A percentile compares a stretch with the other conserved stretches of the same genome.
phyloP scores from a whole-genome alignment of 1,140 invertebrate species.

The Drosophila lowei region DNA sequence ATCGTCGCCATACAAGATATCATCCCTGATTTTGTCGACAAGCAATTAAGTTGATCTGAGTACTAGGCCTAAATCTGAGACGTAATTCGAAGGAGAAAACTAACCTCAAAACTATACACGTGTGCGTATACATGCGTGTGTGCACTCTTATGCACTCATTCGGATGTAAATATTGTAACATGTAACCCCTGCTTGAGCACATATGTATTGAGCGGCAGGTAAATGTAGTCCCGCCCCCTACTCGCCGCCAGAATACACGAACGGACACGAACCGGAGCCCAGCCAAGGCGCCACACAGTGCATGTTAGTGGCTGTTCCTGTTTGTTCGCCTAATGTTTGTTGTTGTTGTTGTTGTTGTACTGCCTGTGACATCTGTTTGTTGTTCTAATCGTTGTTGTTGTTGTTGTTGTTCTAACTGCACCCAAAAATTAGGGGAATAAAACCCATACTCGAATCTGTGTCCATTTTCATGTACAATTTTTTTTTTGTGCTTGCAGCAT shows the following conservation, averaged over 20 bases:
- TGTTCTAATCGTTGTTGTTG: slow-evolving; percentile 45
- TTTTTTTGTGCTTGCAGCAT: slow-evolving; percentile 83
- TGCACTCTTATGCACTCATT: too few species aligned
- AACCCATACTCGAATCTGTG: neutral
- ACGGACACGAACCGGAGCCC: too few species aligned
- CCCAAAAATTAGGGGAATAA: slow-evolving; percentile 1
- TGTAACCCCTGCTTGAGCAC: neutral
- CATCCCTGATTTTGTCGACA: too few species aligned
- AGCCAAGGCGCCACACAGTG: slow-evolving; percentile 36
- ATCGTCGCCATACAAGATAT: too few species aligned
- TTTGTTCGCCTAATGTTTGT: slow-evolving; percentile 54
- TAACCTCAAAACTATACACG: too few species aligned
- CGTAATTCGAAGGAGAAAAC: too few species aligned
- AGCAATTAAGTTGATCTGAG: too few species aligned
- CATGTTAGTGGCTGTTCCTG: slow-evolving; percentile 43
- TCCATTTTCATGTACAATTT: neutral
- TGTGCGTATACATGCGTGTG: too few species aligned
- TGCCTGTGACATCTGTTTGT: slow-evolving; percentile 66
- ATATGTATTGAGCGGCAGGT: neutral
- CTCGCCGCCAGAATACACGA: too few species aligned
- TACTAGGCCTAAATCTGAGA: too few species aligned
- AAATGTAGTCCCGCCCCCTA: too few species aligned
- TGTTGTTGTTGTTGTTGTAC: slow-evolving; percentile 45
- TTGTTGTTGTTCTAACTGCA: slow-evolving; percentile 48
- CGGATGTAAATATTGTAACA: too few species aligned